Base-by-base conservation (phyloP, 2,797 vertebrate species). In the Oreochromis mossambicus region DNA sequence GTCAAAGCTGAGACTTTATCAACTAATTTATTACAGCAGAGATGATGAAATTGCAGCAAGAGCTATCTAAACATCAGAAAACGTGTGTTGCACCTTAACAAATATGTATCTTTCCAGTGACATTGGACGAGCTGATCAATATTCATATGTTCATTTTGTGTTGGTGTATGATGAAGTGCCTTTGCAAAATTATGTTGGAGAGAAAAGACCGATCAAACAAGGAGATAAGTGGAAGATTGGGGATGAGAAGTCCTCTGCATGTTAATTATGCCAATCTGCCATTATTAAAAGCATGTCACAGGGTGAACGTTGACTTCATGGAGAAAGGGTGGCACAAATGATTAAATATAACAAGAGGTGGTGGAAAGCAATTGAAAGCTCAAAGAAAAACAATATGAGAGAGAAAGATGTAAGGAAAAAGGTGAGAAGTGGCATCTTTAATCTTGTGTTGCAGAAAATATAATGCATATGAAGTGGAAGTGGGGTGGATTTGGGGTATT, bases 61-160 rank as follows among this genome's bases (percentile, higher is more conserved):
- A 51, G 77, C 43, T 63, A 26, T 80, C 61, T 66, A 63, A 80
- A 52, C 8, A 34, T 76, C 8, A 15, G 48, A 56, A 48, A 82
- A 70, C 4, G 4, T n/a, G 52, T 2, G 3, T 32, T 26, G 83
- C 50, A 56, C 14, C 8, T 48, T n/a, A 73, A 82, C 54, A 10
- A 73, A 29, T 54, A 24, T 5, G 38, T 46, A 52, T 80, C 36
- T 73, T 81, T 80, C 13, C 12, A 2, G 24, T 80, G 50, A 52
- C 78, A 83, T n/a, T 84, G 81, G 15, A 70, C 11, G 4, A 66
- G 76, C 66, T 38, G 73, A 82, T 82, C 26, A 79, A 87, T 84
- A 86, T 86, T 73, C 51, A 36, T n/a, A 51, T 76, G 26, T 77
- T 19, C 26, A 21, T 73, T 70, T 77, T 68, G 55, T 75, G 56